Evolutionary conservation across 2,797 vertebrate species (phyloP).

Genomic region (Pangasius djambal): DNA sequence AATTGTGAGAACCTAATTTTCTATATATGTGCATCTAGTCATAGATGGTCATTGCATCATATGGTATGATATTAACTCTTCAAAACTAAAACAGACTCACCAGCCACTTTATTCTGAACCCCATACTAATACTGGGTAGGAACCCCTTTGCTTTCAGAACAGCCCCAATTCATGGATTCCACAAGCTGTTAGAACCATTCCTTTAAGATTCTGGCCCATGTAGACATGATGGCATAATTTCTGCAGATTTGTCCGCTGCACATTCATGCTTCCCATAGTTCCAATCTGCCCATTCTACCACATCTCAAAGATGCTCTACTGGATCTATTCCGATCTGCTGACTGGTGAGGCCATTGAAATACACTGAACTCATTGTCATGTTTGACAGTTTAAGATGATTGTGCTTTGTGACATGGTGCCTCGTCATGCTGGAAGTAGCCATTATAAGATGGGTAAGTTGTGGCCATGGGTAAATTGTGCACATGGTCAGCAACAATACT

Average conservation of each 20-base stretch:
- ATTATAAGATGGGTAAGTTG: not conserved
- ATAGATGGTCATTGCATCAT: not conserved
- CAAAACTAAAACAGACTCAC: not conserved
- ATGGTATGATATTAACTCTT: not conserved
- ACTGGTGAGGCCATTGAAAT: not conserved
- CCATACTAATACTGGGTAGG: not conserved
- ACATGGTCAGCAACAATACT: not conserved
- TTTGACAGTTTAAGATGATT: not conserved
- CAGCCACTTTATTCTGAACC: not conserved
- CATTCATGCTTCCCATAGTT: not conserved
- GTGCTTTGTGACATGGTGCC: not conserved
- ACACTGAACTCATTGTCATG: not conserved
- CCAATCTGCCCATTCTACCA: not conserved
- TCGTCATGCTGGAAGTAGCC: not conserved
- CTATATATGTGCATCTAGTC: not conserved
- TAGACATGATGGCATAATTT: not conserved
- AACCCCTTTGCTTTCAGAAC: not conserved
- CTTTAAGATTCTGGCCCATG: not conserved
- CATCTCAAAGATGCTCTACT: not conserved
- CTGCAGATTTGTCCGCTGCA: not conserved
- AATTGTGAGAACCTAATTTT: not conserved
- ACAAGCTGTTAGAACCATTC: too few species aligned
- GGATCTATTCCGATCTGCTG: not conserved
- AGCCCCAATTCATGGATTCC: not conserved
- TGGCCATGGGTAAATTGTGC: not conserved